Conservation (phyloP, 2,113 vertebrate species). For the Corvus cornix region DNA sequence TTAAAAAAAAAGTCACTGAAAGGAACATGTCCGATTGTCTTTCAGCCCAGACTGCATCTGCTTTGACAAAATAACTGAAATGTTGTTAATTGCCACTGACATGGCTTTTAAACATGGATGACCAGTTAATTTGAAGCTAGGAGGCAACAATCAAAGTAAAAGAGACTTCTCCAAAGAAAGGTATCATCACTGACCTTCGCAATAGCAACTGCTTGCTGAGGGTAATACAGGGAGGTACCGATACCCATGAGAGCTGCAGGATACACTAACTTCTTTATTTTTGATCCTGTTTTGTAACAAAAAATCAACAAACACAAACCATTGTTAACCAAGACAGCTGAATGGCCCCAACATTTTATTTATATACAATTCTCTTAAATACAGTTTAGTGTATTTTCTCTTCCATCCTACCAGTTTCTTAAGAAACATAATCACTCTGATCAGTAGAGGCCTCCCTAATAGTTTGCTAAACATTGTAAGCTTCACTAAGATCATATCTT, state of each 20-base stretch:
- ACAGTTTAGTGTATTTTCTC: not conserved
- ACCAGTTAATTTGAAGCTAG: not conserved
- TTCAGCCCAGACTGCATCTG: not conserved
- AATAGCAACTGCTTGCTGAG: slow-evolving; percentile 82
- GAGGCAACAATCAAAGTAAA: not conserved
- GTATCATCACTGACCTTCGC: slow-evolving; percentile 80
- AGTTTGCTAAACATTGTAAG: not conserved
- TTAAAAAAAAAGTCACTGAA: not conserved
- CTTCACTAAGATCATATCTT: not conserved
- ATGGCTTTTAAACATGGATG: not conserved
- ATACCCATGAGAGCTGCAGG: slow-evolving; percentile 84
- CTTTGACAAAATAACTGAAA: not conserved
- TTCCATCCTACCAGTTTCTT: not conserved
- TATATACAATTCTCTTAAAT: not conserved
- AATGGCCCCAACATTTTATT: not conserved
- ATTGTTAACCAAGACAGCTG: not conserved
- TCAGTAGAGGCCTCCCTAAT: not conserved
- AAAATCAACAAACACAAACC: not conserved
- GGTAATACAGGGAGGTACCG: slow-evolving; percentile 90
- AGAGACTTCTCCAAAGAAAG: not conserved
- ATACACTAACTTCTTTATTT: slow-evolving; percentile 85
- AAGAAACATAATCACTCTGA: not conserved
- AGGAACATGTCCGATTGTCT: not conserved
- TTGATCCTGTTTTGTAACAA: slow-evolving; percentile 81
- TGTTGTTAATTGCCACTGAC: not conserved